Percentiles rank a stretch among this genome's conserved stretches.
These are phyloP conservation scores for Papilio helenus DNA, from an alignment of 1,140 invertebrate species.

Conservation along the genomic window DNA sequence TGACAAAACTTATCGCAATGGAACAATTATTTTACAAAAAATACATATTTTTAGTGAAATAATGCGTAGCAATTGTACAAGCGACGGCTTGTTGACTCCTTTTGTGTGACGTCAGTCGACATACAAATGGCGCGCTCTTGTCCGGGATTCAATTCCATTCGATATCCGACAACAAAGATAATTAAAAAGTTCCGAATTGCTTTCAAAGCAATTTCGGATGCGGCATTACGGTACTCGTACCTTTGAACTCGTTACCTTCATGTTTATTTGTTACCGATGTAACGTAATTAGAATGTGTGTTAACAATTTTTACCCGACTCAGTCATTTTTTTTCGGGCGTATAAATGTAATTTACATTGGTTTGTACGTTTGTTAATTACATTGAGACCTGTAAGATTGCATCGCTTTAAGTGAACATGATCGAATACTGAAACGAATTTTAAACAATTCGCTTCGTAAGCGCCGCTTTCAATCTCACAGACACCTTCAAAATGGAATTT, in stretches of 20 bases:
- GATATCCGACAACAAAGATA: slow-evolving; percentile 7
- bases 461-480: too few relatives aligned
- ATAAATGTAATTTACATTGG: too few relatives aligned
- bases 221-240: not conserved
- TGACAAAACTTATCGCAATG: not conserved
- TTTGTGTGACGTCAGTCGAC: not conserved
- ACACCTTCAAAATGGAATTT: too few relatives aligned
- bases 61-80: not conserved
- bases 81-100: not conserved
- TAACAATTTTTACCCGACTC: not conserved
- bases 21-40: not conserved
- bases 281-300: not conserved
- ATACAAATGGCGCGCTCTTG: not conserved
- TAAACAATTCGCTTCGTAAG: too few relatives aligned
- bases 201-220: not conserved
- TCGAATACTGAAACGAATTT: too few relatives aligned
- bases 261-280: not conserved
- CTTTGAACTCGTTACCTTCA: not conserved
- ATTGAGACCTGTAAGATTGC: too few relatives aligned
- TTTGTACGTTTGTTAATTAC: too few relatives aligned
- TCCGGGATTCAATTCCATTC: not conserved
- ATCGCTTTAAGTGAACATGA: too few relatives aligned
- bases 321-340: too few relatives aligned
- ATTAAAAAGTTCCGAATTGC: slow-evolving; percentile 20
- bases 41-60: not conserved